phyloP scores from a whole-genome alignment of 2,888 invertebrate species.

The Cynaeus angustus region DNA sequence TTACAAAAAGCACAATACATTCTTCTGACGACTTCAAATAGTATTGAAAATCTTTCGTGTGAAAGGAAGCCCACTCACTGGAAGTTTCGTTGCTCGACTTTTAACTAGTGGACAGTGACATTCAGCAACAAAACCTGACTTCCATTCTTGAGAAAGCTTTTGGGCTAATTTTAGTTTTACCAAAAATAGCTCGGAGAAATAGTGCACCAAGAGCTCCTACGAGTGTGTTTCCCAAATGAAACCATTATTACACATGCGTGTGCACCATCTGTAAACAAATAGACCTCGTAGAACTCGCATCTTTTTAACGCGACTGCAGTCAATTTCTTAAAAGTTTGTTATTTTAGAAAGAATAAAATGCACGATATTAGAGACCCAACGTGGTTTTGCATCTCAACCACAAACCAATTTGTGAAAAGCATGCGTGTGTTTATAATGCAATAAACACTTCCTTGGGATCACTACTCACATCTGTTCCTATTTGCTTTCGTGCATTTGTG shows the following conservation, averaged over 20 bases:
- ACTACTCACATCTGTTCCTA: neutral
- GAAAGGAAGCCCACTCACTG: too few species aligned
- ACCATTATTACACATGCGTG: neutral
- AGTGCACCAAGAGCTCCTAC: neutral
- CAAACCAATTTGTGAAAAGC: neutral
- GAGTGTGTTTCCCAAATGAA: neutral
- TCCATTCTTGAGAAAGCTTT: neutral
- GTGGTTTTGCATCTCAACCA: too few species aligned
- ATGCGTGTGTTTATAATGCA: neutral
- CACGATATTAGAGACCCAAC: too few species aligned
- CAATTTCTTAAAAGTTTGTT: too few species aligned
- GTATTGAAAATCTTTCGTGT: too few species aligned
- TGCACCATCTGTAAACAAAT: too few species aligned
- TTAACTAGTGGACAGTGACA: neutral
- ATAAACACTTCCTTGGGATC: constrained; percentile 2
- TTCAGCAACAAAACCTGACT: neutral
- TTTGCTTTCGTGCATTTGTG: constrained; percentile 1
- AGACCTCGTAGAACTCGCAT: too few species aligned
- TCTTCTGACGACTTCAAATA: too few species aligned
- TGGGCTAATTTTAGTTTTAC: neutral
- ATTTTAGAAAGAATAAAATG: too few species aligned
- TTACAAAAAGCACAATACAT: neutral
- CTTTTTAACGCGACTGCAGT: too few species aligned
- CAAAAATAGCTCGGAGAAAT: neutral
- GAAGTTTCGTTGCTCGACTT: neutral